Conservation (phyloP, 2,797 vertebrate genomes). For the Acanthurus lineatus region DNA sequence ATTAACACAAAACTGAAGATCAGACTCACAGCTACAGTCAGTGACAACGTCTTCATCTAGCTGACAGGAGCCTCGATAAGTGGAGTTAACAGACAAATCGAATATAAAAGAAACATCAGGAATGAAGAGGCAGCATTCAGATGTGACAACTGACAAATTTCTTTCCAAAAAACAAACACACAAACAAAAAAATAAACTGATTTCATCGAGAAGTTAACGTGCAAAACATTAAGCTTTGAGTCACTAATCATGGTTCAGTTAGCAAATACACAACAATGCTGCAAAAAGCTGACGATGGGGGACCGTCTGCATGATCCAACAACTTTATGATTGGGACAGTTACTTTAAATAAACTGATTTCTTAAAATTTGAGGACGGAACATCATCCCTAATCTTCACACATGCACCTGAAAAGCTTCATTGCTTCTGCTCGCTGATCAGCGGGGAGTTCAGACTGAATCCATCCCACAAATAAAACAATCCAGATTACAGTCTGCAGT, state of each 20-base stretch:
- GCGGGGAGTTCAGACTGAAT: conserved; percentile 32
- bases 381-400: conserved; percentile 32
- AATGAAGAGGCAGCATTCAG: conserved; percentile 52
- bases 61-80: conserved; percentile 15
- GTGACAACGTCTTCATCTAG: conserved; percentile 29
- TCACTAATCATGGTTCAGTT: conserved; percentile 43
- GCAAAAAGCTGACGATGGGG: conserved; percentile 35
- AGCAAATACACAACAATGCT: conserved; percentile 51
- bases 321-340: conserved; percentile 38
- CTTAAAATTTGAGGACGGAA: conserved; percentile 17
- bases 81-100: conserved; percentile 21
- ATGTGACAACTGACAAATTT: conserved; percentile 20
- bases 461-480: conserved; percentile 41
- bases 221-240: conserved; percentile 44
- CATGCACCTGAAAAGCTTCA: conserved; percentile 37
- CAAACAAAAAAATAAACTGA: neutral
- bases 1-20: conserved; percentile 37
- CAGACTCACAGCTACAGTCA: conserved; percentile 13
- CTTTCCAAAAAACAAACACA: neutral
- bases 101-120: conserved; percentile 24
- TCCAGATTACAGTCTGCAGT: conserved; percentile 43
- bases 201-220: conserved; percentile 43
- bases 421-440: conserved; percentile 23
- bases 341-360: conserved; percentile 26
- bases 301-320: conserved; percentile 30